Evolutionary conservation across 2,888 invertebrate species (phyloP).

Genomic region (Drosophila borealis): DNA sequence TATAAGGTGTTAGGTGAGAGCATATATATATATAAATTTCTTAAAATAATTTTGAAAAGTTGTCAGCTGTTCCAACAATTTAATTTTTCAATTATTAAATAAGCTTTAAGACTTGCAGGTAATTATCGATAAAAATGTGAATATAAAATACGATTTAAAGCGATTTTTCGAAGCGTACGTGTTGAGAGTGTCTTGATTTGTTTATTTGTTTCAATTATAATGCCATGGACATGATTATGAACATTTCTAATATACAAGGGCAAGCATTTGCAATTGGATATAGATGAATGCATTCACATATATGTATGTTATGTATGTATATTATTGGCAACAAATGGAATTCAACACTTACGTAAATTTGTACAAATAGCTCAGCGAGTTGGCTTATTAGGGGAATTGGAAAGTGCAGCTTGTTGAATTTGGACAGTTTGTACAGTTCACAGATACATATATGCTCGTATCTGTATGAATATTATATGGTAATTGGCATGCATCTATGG

Average conservation of each 20-base stretch:
- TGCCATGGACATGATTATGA: slow-evolving; percentile 30
- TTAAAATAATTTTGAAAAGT: too few species aligned
- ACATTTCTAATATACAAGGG: slow-evolving; percentile 19
- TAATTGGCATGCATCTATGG: slow-evolving; percentile 56
- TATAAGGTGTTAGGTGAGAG: too few species aligned
- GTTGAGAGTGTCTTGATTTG: slow-evolving; percentile 30
- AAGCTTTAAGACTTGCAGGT: not conserved
- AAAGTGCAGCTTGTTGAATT: slow-evolving; percentile 60
- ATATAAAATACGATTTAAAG: not conserved
- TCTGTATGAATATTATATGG: slow-evolving; percentile 37
- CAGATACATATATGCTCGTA: slow-evolving; percentile 11
- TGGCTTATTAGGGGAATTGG: slow-evolving; percentile 42
- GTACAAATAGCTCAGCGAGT: slow-evolving; percentile 51
- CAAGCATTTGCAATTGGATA: slow-evolving; percentile 20
- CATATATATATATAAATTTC: too few species aligned
- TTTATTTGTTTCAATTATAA: slow-evolving; percentile 17
- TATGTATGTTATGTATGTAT: slow-evolving; percentile 10
- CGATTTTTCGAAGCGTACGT: slow-evolving; percentile 34
- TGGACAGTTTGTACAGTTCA: slow-evolving; percentile 22
- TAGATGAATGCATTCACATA: slow-evolving; percentile 19
- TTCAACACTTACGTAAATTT: slow-evolving; percentile 67
- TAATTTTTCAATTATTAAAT: not conserved
- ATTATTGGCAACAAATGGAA: slow-evolving; percentile 21
- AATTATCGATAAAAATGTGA: not conserved
- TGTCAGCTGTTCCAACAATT: not conserved